Percentiles rank a stretch among this genome's conserved stretches.
Conservation (phyloP, 2,888 invertebrate genomes). For the Xylota segnis region DNA sequence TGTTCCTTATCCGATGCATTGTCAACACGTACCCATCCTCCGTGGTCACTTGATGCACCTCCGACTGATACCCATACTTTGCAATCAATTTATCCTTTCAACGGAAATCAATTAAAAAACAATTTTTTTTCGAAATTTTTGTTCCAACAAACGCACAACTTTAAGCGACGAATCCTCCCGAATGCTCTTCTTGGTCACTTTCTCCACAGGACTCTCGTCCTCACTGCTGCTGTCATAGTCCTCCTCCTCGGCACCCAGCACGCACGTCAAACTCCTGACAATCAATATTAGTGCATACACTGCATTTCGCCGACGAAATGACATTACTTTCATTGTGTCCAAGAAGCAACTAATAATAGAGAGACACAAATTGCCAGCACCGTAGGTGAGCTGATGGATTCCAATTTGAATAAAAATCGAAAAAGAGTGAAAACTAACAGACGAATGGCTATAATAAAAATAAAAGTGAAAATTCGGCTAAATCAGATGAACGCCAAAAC, state of each 20-base stretch:
- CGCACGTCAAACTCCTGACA: conserved; percentile 45
- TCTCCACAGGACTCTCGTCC: conserved; percentile 82
- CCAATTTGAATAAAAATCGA: conserved; percentile 72
- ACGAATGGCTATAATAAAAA: conserved; percentile 7
- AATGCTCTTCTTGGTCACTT: conserved; percentile 81
- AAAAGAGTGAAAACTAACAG: conserved; percentile 59
- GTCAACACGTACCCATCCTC: conserved; percentile 91
- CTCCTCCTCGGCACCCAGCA: conserved; percentile 72
- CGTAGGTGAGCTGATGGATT: conserved; percentile 40
- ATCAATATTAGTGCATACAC: conserved; percentile 61
- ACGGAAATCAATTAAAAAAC: conserved; percentile 1
- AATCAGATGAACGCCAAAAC: conserved; percentile 68
- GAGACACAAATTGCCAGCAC: conserved; percentile 40
- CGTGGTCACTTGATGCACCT: conserved; percentile 88
- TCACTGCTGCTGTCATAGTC: conserved; percentile 82
- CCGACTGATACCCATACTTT: conserved; percentile 88
- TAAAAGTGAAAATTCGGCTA: conserved; percentile 75
- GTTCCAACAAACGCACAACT: conserved; percentile 79
- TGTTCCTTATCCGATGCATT: conserved; percentile 89
- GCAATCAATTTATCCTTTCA: conserved; percentile 85
- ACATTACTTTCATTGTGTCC: conserved; percentile 74
- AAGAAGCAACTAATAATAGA: conserved; percentile 53
- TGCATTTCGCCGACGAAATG: conserved; percentile 59
- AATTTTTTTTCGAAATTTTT: background rate
- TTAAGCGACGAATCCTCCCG: conserved; percentile 81